These are phyloP conservation scores for Acleris emargana DNA, from an alignment of 2,888 invertebrate species.

Conservation along the genomic window DNA sequence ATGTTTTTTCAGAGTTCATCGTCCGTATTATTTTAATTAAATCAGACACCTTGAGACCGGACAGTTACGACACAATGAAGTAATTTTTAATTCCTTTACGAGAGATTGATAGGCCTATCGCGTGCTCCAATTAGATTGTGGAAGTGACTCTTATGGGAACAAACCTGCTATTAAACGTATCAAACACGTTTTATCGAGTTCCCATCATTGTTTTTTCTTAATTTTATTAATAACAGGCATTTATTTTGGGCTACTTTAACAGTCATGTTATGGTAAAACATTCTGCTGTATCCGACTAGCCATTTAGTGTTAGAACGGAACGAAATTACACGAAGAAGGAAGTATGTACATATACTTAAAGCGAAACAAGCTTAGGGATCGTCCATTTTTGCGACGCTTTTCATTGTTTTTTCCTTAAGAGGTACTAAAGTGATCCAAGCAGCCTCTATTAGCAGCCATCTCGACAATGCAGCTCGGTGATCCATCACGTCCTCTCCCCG, in stretches of 20 bases:
- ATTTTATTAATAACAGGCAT: slow-evolving; percentile 56
- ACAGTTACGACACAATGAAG: slow-evolving; percentile 52
- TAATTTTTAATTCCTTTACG: slow-evolving; percentile 43
- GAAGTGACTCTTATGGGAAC: slow-evolving; percentile 60
- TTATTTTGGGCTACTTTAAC: slow-evolving; percentile 48
- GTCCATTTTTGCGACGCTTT: neutral
- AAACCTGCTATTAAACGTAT: slow-evolving; percentile 51
- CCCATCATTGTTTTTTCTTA: slow-evolving; percentile 57
- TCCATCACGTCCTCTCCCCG: slow-evolving; percentile 1
- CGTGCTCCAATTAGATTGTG: slow-evolving; percentile 66
- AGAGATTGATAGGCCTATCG: slow-evolving; percentile 70
- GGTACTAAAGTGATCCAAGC: neutral
- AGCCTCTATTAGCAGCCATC: slow-evolving; percentile 3
- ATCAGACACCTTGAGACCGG: slow-evolving; percentile 39
- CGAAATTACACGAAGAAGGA: too few relatives aligned
- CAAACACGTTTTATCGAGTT: slow-evolving; percentile 44
- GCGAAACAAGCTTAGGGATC: too few relatives aligned
- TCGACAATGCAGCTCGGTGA: slow-evolving; percentile 4
- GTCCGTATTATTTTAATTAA: slow-evolving; percentile 48
- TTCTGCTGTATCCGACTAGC: neutral
- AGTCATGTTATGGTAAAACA: neutral
- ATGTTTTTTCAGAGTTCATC: slow-evolving; percentile 43
- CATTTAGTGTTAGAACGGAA: too few relatives aligned
- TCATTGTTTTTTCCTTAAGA: neutral
- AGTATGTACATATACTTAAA: too few relatives aligned